Evolutionary conservation across 2,797 vertebrate species (phyloP), one percentile per base, ranked within the genome.

Genomic region (Platalea minor): DNA sequence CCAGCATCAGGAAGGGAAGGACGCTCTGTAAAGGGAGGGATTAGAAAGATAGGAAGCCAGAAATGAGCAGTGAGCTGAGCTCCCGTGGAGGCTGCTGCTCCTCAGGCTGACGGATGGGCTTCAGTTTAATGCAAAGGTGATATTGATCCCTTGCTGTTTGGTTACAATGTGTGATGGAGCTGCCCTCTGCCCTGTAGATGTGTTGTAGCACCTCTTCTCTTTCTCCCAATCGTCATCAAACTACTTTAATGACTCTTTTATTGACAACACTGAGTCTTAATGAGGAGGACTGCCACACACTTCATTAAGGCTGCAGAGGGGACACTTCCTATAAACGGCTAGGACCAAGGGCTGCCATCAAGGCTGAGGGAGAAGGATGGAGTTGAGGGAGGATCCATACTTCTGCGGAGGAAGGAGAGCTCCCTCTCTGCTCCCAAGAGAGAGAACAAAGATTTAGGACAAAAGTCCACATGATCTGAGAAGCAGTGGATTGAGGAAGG

Each of bases 231-330:
- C 96, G 95, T 95, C 97, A 95, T 98, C 98, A 98, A 89, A 96
- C 41, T 54, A 83, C 95, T 97, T 97, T 98, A 98, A 98, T 97
- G 98, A 98, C 97, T 98, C 97, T 97, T 97, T 98, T 97, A 98
- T 98, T 98, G 98, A 98, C 97, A 97, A 94, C 53, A 20, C 92
- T 25, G 89, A 73, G 91, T 89, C 97, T 97, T 98, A 98, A 98
- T 98, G 98, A 98, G 98, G 93, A 98, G 78, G 85, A 96, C 96
- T 97, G 96, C 96, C 90, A 77, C 96, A 95, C 97, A 97, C 97
- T 98, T 98, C 97, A 97, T 98, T 98, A 98, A 97, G 81, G 88
- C 85, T 91, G 57, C 89, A 69, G 87, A 94, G 95, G 88, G 95
- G 96, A 95, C 86, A 67, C 80, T 56, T 91, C 86, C 90, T 79